phyloP scores from a whole-genome alignment of 2,113 vertebrate species.

The Hiodon tergisus region DNA sequence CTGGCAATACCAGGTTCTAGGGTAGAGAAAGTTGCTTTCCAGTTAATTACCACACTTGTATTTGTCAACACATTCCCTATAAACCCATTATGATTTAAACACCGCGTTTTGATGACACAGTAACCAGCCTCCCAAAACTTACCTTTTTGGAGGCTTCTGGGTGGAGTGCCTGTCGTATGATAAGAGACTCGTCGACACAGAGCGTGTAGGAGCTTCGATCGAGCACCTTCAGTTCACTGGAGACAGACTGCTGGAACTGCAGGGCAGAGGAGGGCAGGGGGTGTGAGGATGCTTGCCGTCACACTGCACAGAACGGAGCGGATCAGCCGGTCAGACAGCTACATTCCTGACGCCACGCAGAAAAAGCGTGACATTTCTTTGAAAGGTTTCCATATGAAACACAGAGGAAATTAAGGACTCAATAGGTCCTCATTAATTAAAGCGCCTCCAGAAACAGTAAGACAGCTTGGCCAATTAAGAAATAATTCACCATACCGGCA shows the following conservation, averaged over 20 bases:
- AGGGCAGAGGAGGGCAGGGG: slow-evolving; percentile 6
- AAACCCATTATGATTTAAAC: background rate
- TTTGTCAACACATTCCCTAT: background rate
- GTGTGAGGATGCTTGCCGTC: background rate
- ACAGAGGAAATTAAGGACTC: too few species aligned
- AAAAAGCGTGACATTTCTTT: too few species aligned
- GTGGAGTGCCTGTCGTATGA: slow-evolving; percentile 87
- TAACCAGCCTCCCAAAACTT: slow-evolving; percentile 4
- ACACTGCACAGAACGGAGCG: slow-evolving; percentile 10
- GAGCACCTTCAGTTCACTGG: slow-evolving; percentile 77
- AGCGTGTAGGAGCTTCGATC: slow-evolving; percentile 79
- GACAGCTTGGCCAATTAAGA: too few species aligned
- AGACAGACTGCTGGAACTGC: slow-evolving; percentile 84
- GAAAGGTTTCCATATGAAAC: too few species aligned
- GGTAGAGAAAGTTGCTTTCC: slow-evolving; percentile 8
- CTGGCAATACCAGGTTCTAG: slow-evolving; percentile 83
- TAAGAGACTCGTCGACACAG: slow-evolving; percentile 80
- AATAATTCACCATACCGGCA: too few species aligned
- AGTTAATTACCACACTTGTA: background rate
- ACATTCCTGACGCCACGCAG: too few species aligned
- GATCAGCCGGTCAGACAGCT: background rate
- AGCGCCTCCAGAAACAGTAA: too few species aligned
- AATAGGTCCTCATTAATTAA: too few species aligned
- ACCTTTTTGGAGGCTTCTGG: slow-evolving; percentile 95
- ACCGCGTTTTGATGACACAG: background rate